Evolutionary conservation across 1,140 invertebrate genomes (phyloP).

Genomic region (Matsumurasca onukii): DNA sequence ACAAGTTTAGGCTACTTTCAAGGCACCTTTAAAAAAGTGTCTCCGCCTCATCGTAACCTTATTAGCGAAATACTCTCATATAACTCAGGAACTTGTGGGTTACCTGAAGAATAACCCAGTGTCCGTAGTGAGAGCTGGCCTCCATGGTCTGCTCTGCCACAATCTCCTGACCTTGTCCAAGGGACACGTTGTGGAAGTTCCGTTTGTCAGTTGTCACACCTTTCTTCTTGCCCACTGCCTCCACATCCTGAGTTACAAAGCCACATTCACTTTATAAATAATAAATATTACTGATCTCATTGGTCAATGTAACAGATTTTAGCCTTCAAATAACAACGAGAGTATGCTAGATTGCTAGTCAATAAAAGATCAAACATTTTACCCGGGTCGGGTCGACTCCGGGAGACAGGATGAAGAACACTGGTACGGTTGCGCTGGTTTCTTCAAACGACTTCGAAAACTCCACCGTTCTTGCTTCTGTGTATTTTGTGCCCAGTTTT

Average conservation of each 20-base stretch:
- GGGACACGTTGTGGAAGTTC: constrained; percentile 91
- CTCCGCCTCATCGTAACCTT: too few relatives aligned
- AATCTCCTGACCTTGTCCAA: constrained; percentile 93
- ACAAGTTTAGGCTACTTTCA: too few relatives aligned
- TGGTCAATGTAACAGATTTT: too few relatives aligned
- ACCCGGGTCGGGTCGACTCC: constrained; percentile 91
- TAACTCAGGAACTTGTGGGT: background rate
- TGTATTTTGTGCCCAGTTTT: constrained; percentile 81
- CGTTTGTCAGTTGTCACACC: constrained; percentile 78
- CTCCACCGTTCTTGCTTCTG: constrained; percentile 72
- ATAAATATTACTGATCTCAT: background rate
- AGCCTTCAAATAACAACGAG: background rate
- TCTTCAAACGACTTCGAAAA: constrained; percentile 88
- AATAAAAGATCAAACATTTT: constrained; percentile 29
- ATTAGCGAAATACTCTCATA: too few relatives aligned
- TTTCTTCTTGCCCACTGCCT: constrained; percentile 72
- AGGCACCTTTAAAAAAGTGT: too few relatives aligned
- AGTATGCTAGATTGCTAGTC: background rate
- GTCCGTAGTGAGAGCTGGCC: constrained; percentile 70
- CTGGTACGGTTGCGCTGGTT: constrained; percentile 77
- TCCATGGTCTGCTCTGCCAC: constrained; percentile 87
- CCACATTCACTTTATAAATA: background rate
- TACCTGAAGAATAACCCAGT: constrained; percentile 88
- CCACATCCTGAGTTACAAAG: constrained; percentile 70
- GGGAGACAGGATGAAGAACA: constrained; percentile 94